Evolutionary conservation across 2,797 vertebrate species (phyloP).

Genomic region (Falco rusticolus): DNA sequence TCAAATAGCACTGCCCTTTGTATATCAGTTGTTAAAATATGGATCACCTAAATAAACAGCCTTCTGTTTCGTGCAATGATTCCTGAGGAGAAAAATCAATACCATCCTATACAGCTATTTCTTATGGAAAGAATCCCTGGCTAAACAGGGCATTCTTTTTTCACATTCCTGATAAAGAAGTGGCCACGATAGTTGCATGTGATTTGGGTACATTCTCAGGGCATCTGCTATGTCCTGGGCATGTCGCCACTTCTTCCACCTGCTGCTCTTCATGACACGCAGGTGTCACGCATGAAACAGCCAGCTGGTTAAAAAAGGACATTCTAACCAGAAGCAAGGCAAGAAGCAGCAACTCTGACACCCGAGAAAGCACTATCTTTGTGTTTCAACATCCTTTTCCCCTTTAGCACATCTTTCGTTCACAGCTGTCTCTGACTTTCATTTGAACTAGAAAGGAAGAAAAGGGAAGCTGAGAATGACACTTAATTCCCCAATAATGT

Average conservation of each 20-base stretch:
- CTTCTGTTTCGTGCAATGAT: not conserved
- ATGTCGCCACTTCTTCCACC: not conserved
- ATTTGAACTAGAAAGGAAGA: not conserved
- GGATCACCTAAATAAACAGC: not conserved
- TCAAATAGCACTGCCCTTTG: not conserved
- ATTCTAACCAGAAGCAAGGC: not conserved
- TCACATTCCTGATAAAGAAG: not conserved
- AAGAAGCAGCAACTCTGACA: not conserved
- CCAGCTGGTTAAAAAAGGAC: not conserved
- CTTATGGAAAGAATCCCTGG: not conserved
- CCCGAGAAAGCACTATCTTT: not conserved
- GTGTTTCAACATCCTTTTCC: not conserved
- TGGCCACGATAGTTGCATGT: not conserved
- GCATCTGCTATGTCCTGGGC: not conserved
- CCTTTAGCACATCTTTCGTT: not conserved
- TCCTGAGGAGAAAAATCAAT: not conserved
- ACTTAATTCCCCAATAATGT: not conserved
- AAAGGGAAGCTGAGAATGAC: not conserved
- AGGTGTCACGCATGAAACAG: not conserved
- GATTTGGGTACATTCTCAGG: not conserved
- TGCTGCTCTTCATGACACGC: not conserved
- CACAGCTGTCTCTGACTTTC: not conserved
- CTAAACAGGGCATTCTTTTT: not conserved
- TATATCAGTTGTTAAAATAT: not conserved
- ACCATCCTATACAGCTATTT: not conserved